A percentile compares a stretch with the other conserved stretches of the same genome.
Conservation (phyloP, 2,797 vertebrate species). For the Typhlichthys eigenmanni region DNA sequence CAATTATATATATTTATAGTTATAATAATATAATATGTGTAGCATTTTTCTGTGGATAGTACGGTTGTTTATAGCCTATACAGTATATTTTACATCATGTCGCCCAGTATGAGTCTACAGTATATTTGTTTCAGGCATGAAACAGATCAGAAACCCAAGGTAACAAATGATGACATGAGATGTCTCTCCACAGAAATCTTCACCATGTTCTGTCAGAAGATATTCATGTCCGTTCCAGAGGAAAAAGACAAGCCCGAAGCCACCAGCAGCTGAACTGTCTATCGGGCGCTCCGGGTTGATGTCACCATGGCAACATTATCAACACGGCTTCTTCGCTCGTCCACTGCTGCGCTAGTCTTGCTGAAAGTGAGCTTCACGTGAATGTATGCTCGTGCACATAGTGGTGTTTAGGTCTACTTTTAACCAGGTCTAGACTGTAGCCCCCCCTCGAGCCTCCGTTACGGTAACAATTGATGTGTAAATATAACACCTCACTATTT, state of each 20-base stretch:
- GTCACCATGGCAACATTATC: constrained; percentile 20
- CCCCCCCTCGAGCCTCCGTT: not conserved
- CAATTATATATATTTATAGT: too few species aligned
- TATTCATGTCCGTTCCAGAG: constrained; percentile 78
- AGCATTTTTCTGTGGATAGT: too few species aligned
- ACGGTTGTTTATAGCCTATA: too few species aligned
- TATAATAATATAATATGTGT: too few species aligned
- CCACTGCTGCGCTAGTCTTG: constrained; percentile 10
- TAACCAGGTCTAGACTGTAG: constrained; percentile 11
- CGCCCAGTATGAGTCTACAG: too few species aligned
- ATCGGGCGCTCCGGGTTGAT: not conserved
- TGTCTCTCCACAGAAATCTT: constrained; percentile 75
- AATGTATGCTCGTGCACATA: constrained; percentile 13
- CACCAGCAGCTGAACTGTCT: constrained; percentile 9
- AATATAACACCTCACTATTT: too few species aligned
- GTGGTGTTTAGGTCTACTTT: constrained; percentile 6
- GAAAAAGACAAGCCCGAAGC: constrained; percentile 59
- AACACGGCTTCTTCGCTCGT: constrained; percentile 45
- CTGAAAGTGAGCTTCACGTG: constrained; percentile 15
- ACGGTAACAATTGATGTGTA: too few species aligned
- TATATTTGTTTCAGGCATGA: too few species aligned
- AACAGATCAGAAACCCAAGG: not conserved
- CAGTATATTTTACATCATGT: too few species aligned
- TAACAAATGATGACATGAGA: constrained; percentile 8
- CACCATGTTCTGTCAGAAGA: constrained; percentile 81